Evolutionary conservation across 2,888 invertebrate species (phyloP).

Genomic region (Agrochola macilenta): DNA sequence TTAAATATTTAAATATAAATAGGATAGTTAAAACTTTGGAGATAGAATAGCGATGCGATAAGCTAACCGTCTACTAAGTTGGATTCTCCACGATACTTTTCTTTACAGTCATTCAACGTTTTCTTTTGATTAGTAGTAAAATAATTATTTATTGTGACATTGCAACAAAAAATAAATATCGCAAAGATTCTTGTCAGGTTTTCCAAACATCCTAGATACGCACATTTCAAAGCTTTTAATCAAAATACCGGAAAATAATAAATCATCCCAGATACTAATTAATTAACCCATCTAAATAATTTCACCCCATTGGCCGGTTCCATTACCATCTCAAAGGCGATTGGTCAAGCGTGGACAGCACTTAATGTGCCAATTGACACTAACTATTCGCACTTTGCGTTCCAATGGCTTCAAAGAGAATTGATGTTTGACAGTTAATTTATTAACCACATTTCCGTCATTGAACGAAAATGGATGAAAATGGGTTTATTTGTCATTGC

Average conservation of each 20-base stretch:
- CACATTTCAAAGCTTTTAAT: not conserved
- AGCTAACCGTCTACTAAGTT: not conserved
- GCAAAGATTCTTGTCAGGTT: not conserved
- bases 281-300: constrained; percentile 13
- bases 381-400: constrained; percentile 13
- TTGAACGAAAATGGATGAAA: not conserved
- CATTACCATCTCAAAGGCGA: constrained; percentile 31
- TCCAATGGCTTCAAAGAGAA: constrained; percentile 29
- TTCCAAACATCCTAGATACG: not conserved
- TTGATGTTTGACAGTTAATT: constrained; percentile 7
- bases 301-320: not conserved
- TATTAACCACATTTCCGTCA: not conserved
- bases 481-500: not conserved
- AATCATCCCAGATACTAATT: not conserved
- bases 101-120: not conserved
- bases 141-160: not conserved
- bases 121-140: not conserved
- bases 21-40: not conserved
- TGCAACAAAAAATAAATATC: not conserved
- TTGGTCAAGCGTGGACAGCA: constrained; percentile 20
- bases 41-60: not conserved
- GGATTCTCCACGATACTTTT: not conserved
- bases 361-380: constrained; percentile 8
- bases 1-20: not conserved
- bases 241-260: not conserved